Evolutionary conservation across 2,888 invertebrate genomes (phyloP).

Genomic region (Drosophila leonis): DNA sequence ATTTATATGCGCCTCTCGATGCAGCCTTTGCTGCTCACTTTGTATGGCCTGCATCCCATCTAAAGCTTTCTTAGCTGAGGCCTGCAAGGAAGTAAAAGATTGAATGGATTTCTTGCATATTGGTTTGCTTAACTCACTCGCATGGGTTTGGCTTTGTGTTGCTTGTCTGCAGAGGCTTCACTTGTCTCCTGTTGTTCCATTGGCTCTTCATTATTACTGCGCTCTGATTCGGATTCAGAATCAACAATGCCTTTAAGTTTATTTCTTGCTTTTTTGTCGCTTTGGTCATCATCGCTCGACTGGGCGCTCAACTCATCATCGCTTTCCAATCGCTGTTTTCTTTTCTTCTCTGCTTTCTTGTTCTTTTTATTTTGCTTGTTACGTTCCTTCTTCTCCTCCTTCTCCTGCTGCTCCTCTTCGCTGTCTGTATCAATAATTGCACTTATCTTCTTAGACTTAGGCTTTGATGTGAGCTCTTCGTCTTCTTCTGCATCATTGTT

Average conservation of each 20-base stretch:
- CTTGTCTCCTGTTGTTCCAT: constrained; percentile 11
- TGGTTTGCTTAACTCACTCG: constrained; percentile 43
- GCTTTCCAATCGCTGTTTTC: constrained; percentile 40
- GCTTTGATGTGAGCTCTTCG: not conserved
- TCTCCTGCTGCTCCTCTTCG: constrained; percentile 49
- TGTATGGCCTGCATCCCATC: constrained; percentile 91
- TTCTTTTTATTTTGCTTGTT: constrained; percentile 20
- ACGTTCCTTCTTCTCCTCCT: not conserved
- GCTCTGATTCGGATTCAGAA: constrained; percentile 66
- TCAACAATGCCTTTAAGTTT: constrained; percentile 61
- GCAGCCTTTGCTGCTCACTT: constrained; percentile 93
- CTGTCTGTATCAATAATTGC: constrained; percentile 67
- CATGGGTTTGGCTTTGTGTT: constrained; percentile 56
- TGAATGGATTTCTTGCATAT: not conserved
- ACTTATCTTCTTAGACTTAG: constrained; percentile 45
- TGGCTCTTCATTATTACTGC: constrained; percentile 33
- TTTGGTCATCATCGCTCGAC: constrained; percentile 13
- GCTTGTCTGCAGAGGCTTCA: constrained; percentile 22
- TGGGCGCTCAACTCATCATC: constrained; percentile 1
- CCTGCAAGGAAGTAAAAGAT: constrained; percentile 84
- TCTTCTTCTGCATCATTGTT: not conserved
- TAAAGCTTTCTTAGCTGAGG: constrained; percentile 89
- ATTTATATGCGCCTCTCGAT: constrained; percentile 91
- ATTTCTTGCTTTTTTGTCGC: not conserved
- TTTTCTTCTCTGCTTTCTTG: constrained; percentile 40